Percentiles rank a stretch among this genome's conserved stretches.
Conservation (phyloP, 2,888 invertebrate genomes). For the Tribolium freemani region DNA sequence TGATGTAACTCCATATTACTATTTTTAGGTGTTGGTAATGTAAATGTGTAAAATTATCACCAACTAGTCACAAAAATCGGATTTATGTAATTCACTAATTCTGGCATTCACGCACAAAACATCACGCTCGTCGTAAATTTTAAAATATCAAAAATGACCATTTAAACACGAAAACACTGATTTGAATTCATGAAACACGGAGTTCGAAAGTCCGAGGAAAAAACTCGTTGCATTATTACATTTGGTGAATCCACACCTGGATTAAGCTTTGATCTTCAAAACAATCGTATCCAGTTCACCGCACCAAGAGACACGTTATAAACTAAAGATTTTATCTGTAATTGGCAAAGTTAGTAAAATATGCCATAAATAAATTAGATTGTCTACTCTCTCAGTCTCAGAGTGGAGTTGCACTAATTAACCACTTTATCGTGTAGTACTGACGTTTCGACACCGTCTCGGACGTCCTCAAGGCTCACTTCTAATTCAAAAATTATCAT, state of each 20-base stretch:
- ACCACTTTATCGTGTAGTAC: constrained; percentile 4
- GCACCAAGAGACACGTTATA: constrained; percentile 20
- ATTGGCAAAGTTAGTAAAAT: constrained; percentile 32
- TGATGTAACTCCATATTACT: constrained; percentile 9
- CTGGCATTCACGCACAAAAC: constrained; percentile 6
- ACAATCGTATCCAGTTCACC: constrained; percentile 25
- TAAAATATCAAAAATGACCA: neutral
- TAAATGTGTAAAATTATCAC: neutral
- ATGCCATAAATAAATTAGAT: constrained; percentile 31
- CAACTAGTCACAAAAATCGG: neutral
- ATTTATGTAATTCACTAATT: constrained; percentile 25
- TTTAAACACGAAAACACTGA: constrained; percentile 11
- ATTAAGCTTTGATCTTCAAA: constrained; percentile 31
- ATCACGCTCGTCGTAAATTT: constrained; percentile 5
- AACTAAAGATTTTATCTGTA: constrained; percentile 31
- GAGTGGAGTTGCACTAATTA: constrained; percentile 20
- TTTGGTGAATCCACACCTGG: constrained; percentile 15
- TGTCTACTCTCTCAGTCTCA: neutral
- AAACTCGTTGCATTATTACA: constrained; percentile 2
- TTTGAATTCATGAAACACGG: constrained; percentile 13
- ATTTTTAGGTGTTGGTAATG: constrained; percentile 12
- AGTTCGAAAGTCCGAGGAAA: constrained; percentile 17
- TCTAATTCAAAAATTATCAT: no score
- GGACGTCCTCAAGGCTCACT: constrained; percentile 1
- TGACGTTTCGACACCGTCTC: constrained; percentile 8